These are phyloP conservation scores for Apamea monoglypha DNA, from an alignment of 2,888 invertebrate genomes.

Conservation along the genomic window DNA sequence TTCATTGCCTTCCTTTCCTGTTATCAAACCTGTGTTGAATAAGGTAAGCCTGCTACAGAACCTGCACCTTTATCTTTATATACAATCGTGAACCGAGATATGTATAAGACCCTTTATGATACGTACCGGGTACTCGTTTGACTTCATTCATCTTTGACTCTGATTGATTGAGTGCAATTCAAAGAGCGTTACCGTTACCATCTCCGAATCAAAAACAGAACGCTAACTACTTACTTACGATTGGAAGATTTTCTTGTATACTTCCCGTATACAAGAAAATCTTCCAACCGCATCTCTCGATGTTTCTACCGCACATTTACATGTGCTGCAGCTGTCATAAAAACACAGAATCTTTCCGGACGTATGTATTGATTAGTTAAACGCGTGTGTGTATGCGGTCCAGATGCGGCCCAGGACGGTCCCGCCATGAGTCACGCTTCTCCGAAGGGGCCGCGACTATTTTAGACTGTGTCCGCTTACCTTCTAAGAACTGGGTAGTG, in stretches of 20 bases:
- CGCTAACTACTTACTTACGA: too few relatives aligned
- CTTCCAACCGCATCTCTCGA: slow-evolving; percentile 2
- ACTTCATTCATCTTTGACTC: slow-evolving; percentile 23
- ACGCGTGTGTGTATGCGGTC: slow-evolving; percentile 76
- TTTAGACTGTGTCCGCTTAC: slow-evolving; percentile 90
- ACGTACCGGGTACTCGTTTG: background rate
- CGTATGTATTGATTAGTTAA: slow-evolving; percentile 62
- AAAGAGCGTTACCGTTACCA: slow-evolving; percentile 14
- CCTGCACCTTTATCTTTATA: background rate
- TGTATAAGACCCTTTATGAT: background rate
- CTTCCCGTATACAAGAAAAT: slow-evolving; percentile 4
- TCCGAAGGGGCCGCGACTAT: slow-evolving; percentile 89
- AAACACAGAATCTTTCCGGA: slow-evolving; percentile 55
- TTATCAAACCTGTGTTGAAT: background rate
- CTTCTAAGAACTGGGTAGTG: slow-evolving; percentile 87
- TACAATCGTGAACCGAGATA: background rate
- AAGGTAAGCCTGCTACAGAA: background rate
- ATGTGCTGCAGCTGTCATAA: slow-evolving; percentile 50
- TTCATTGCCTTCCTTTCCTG: slow-evolving; percentile 23
- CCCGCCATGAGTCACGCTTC: slow-evolving; percentile 86
- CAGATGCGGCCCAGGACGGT: slow-evolving; percentile 87
- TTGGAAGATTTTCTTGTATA: too few relatives aligned
- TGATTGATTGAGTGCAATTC: slow-evolving; percentile 8
- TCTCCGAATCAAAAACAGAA: slow-evolving; percentile 10
- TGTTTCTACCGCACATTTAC: slow-evolving; percentile 29